Evolutionary conservation across 2,888 invertebrate genomes (phyloP), one percentile per base, ranked within the genome.

Genomic region (Leptarthrus brevirostris): DNA sequence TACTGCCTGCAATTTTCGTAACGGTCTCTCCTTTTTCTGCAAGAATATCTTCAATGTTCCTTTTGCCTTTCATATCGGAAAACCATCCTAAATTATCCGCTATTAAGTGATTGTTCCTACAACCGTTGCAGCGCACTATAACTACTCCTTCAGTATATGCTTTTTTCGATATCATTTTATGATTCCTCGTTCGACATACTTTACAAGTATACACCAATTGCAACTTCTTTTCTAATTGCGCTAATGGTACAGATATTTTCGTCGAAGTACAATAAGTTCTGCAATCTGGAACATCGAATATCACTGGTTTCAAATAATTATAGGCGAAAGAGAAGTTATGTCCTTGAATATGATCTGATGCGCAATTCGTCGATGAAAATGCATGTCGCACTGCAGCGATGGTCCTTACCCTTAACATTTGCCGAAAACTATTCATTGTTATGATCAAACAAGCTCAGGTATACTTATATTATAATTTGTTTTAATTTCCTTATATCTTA

Each of bases 81-180:
- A 98, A 98, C 98, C 98, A 98, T 77, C 93, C 93, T 1, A 98
- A 87, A 85, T 98, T 97, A 82, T 98, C 98, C 0, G 98, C 98
- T 78, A 98, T 97, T 22, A 98, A 87, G 85, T 98, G 98, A 83
- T 94, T 91, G 82, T 94, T 97, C 54, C 89, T 85, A 82, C 98
- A 98, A 0, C 93, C 93, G 71, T 90, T 90, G 83, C 98, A 98
- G 71, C 89, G 91, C 0, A 97, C 94, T 77, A 98, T 94, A 0
- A 98, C 96, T 10, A 98, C 93, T 12, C 98, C 97, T 81, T 92
- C 90, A 71, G 90, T 87, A 81, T 98, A 97, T 0, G 95, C 93
- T 16, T 89, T 81, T 16, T 74, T 95, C 0, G 96, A 92, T 76
- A 98, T 96, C 10, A 89, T 87, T 83, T 96, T 93, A 1, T 88